A percentile compares a stretch with the other conserved stretches of the same genome.
Evolutionary conservation across 2,113 vertebrate species (phyloP).

Genomic region (Toxostoma redivivum): DNA sequence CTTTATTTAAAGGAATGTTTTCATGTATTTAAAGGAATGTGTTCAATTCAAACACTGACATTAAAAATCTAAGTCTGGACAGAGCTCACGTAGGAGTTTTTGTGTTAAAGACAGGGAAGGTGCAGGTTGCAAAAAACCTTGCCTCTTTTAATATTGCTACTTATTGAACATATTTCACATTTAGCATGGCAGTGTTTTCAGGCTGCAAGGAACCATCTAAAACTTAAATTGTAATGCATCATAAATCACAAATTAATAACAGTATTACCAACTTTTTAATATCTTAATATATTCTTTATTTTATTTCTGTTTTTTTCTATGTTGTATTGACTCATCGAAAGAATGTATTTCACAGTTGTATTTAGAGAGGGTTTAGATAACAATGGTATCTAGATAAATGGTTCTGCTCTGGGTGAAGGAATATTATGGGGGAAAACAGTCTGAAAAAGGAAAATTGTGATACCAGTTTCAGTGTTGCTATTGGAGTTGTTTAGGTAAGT

Average conservation of each 20-base stretch:
- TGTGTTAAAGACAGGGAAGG: background rate
- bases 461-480: background rate
- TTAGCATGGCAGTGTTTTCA: background rate
- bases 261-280: background rate
- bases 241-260: background rate
- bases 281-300: background rate
- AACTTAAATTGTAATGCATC: background rate
- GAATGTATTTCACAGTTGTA: background rate
- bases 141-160: background rate
- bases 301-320: background rate
- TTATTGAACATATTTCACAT: background rate
- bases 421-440: background rate
- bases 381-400: background rate
- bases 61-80: background rate
- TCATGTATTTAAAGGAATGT: background rate
- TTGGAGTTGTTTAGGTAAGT: background rate
- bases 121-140: background rate
- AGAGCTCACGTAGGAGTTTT: background rate
- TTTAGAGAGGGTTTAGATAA: background rate
- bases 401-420: background rate
- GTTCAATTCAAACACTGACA: background rate
- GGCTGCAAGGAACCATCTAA: background rate
- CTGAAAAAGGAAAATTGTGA: background rate
- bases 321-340: background rate
- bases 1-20: constrained; percentile 21